Evolutionary conservation across 1,140 invertebrate species (phyloP).

Genomic region (Bombus waltoni): DNA sequence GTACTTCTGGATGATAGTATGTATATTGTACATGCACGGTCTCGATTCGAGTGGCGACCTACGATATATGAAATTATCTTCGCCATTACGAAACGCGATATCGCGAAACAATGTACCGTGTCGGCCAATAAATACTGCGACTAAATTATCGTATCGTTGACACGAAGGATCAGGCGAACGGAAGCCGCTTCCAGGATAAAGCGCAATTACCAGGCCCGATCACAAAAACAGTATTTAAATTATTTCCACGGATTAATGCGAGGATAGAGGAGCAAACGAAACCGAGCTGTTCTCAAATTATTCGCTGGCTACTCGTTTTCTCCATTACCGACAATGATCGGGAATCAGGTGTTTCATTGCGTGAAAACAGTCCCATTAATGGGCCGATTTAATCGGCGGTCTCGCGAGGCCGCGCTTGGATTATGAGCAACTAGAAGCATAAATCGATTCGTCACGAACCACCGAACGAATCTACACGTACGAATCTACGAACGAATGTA

Average conservation of each 20-base stretch:
- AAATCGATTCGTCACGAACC: not conserved
- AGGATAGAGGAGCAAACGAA: not conserved
- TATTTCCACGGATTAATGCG: slow-evolving; percentile 35
- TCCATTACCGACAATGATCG: slow-evolving; percentile 33
- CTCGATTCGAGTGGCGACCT: not conserved
- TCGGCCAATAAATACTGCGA: not conserved
- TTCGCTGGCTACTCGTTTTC: slow-evolving; percentile 35
- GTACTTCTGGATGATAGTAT: not conserved
- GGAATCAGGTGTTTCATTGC: not conserved
- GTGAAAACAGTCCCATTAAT: slow-evolving; percentile 5
- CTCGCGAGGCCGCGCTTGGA: not conserved
- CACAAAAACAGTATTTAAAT: slow-evolving; percentile 32
- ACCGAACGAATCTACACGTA: too few species aligned
- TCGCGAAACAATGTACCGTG: slow-evolving; percentile 13
- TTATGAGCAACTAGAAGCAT: not conserved
- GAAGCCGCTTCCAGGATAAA: slow-evolving; percentile 13
- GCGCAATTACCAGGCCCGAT: slow-evolving; percentile 1
- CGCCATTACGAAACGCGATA: not conserved
- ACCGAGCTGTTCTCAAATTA: slow-evolving; percentile 27
- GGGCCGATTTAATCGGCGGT: slow-evolving; percentile 20
- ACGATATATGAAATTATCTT: not conserved
- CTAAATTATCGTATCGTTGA: slow-evolving; percentile 7
- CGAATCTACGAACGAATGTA: too few species aligned
- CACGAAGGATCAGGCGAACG: not conserved
- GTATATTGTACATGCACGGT: not conserved